phyloP scores from a whole-genome alignment of 2,797 vertebrate species.

The Pseudocheirus occidentalis region DNA sequence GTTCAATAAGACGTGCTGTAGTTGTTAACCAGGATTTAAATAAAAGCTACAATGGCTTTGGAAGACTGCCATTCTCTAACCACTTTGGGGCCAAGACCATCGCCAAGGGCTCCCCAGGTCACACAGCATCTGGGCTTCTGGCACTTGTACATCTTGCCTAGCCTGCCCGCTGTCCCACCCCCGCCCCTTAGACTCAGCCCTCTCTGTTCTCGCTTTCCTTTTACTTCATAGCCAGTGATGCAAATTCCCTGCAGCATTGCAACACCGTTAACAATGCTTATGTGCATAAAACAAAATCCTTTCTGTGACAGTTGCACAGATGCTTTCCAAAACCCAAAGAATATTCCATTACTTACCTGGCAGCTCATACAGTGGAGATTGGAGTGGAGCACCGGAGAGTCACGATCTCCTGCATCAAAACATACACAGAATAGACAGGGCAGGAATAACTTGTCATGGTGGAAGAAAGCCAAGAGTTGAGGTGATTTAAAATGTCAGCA shows the following conservation, averaged over 20 bases:
- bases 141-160: not conserved
- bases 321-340: not conserved
- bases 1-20: not conserved
- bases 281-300: fast-evolving
- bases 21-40: not conserved
- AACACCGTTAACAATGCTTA: not conserved
- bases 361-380: constrained; percentile 30
- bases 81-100: fast-evolving
- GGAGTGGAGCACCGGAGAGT: constrained; percentile 6
- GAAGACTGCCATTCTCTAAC: not conserved
- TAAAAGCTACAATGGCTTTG: not conserved
- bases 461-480: constrained; percentile 56
- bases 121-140: not conserved
- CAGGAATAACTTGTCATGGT: constrained; percentile 50
- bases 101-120: not conserved
- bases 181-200: fast-evolving
- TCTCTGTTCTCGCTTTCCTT: not conserved
- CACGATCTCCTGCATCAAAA: constrained; percentile 45
- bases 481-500: constrained; percentile 65
- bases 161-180: not conserved
- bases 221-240: not conserved
- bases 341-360: constrained; percentile 55
- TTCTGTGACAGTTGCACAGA: fast-evolving
- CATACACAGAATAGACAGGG: constrained; percentile 36
- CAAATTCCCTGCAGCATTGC: fast-evolving